These are phyloP conservation scores for Coptodon rendalli DNA, from an alignment of 2,113 vertebrate genomes.

Conservation along the genomic window DNA sequence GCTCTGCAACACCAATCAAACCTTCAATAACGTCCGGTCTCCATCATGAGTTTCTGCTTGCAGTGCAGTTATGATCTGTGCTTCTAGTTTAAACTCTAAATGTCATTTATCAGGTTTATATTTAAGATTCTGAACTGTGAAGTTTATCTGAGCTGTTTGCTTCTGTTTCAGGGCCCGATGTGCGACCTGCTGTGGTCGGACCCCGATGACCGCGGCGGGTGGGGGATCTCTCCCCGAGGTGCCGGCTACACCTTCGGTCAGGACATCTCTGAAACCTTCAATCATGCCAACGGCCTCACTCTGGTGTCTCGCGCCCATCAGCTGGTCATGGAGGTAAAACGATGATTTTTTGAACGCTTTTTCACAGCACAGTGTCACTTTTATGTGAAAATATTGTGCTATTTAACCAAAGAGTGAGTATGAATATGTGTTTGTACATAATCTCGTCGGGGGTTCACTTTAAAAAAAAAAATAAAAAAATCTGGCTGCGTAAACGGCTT, in stretches of 20 bases:
- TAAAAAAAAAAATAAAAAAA: rapidly evolving
- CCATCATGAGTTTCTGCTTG: rapidly evolving
- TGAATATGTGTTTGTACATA: neutral
- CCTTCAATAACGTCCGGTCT: rapidly evolving
- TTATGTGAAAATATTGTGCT: neutral
- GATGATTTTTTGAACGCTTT: neutral
- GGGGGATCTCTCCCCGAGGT: constrained; percentile 69
- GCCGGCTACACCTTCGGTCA: constrained; percentile 72
- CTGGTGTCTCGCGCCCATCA: constrained; percentile 72
- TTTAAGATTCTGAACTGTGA: neutral
- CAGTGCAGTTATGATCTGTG: rapidly evolving
- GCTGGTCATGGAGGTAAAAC: constrained; percentile 70
- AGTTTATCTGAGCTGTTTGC: neutral
- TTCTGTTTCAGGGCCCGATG: constrained; percentile 57
- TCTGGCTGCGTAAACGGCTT: neutral
- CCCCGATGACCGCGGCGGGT: constrained; percentile 66
- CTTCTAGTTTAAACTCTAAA: neutral
- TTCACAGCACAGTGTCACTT: neutral
- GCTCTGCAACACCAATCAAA: neutral
- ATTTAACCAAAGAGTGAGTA: rapidly evolving
- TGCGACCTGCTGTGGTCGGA: constrained; percentile 73
- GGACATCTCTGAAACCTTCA: constrained; percentile 73
- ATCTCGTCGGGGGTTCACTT: neutral
- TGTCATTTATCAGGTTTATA: rapidly evolving
- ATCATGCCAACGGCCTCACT: constrained; percentile 72